Percentiles rank a stretch among this genome's conserved stretches.
Evolutionary conservation across 2,113 vertebrate genomes (phyloP).

Genomic region (Eptesicus fuscus): DNA sequence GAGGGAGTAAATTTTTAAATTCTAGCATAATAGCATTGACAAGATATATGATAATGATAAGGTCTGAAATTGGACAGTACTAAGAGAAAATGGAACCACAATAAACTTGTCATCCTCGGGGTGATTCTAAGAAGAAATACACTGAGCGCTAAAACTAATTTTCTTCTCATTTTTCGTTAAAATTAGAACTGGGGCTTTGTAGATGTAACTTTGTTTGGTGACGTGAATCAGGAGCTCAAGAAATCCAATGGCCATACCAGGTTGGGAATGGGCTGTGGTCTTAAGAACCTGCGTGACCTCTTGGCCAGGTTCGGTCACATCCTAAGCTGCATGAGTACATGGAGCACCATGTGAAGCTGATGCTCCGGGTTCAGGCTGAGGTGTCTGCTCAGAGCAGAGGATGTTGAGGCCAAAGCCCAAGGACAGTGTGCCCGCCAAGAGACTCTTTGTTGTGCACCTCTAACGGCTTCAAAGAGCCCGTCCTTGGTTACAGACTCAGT

Average conservation of each 20-base stretch:
- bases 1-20: background rate
- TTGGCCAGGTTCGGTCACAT: background rate
- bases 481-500: background rate
- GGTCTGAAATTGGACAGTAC: background rate
- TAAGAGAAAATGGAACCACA: constrained; percentile 15
- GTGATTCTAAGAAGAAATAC: background rate
- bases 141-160: background rate
- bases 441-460: background rate
- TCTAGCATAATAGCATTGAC: background rate
- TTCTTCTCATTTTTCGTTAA: constrained; percentile 4
- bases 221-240: background rate
- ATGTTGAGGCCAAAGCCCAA: too few species aligned
- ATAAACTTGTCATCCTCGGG: background rate
- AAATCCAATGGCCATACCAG: background rate
- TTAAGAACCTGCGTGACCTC: background rate
- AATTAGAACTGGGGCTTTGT: background rate
- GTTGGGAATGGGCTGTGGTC: background rate
- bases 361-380: background rate
- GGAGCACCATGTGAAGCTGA: rapidly evolving
- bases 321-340: background rate
- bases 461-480: background rate
- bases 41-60: background rate
- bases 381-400: background rate
- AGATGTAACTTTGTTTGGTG: background rate
- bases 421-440: background rate